phyloP scores from a whole-genome alignment of 2,888 invertebrate genomes.

The Eurytoma californica region DNA sequence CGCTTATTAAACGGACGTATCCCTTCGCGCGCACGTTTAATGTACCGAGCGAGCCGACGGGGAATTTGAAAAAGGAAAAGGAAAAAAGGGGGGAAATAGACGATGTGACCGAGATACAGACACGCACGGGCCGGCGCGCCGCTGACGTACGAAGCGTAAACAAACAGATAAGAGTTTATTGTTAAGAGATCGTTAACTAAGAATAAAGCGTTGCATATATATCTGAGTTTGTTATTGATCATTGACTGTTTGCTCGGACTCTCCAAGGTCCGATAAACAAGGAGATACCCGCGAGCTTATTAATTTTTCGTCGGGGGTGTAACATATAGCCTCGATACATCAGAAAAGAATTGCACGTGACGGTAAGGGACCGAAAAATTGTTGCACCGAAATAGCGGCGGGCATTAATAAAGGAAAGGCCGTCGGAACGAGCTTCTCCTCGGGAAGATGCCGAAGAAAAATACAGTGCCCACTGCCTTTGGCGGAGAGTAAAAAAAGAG shows the following conservation, averaged over 20 bases:
- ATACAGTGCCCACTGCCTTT: background rate
- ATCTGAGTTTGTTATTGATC: conserved; percentile 2
- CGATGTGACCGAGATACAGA: too few relatives aligned
- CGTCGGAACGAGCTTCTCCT: background rate
- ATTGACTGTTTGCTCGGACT: background rate
- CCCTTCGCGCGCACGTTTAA: too few relatives aligned
- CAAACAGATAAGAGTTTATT: conserved; percentile 26
- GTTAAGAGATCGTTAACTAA: conserved; percentile 36
- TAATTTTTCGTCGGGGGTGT: too few relatives aligned
- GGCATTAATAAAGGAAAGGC: background rate
- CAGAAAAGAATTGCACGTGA: background rate
- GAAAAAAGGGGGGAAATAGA: too few relatives aligned
- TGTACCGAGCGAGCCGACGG: too few relatives aligned
- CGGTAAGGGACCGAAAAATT: background rate
- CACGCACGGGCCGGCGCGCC: too few relatives aligned
- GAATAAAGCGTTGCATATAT: conserved; percentile 15
- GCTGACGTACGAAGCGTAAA: conserved; percentile 32
- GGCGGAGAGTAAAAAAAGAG: background rate
- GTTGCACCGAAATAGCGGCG: background rate
- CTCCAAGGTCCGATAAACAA: background rate
- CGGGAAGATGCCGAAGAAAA: conserved; percentile 42
- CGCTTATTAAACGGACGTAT: too few relatives aligned
- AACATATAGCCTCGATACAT: background rate
- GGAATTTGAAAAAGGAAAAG: too few relatives aligned
- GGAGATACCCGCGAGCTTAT: too few relatives aligned